phyloP scores from a whole-genome alignment of 53 echinoderm and acorn worm genomes.

The Mesocentrotus franciscanus region DNA sequence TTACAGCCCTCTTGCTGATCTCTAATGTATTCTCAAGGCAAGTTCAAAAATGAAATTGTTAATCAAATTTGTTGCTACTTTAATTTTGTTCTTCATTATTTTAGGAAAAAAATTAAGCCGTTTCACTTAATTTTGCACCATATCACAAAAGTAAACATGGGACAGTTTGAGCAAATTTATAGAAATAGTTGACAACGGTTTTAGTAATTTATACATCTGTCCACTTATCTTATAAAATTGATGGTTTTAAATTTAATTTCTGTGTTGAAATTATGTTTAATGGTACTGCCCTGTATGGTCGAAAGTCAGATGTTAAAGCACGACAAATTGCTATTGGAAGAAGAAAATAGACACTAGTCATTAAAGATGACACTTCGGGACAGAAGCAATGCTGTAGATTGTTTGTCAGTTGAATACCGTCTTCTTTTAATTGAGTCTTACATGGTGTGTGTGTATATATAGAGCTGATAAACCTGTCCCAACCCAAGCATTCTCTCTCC shows the following conservation, averaged over 20 bases:
- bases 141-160: too few species aligned
- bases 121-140: neutral
- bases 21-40: conserved; percentile 45
- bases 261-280: neutral
- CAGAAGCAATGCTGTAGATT: neutral
- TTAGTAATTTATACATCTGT: neutral
- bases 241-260: neutral
- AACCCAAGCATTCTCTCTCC: conserved; percentile 9
- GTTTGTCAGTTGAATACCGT: neutral
- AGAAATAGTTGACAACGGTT: neutral
- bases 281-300: neutral
- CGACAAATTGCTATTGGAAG: neutral
- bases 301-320: neutral
- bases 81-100: neutral
- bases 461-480: neutral
- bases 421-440: neutral
- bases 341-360: neutral
- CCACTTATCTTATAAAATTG: neutral
- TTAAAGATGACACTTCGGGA: neutral
- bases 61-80: neutral
- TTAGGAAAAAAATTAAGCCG: neutral
- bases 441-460: neutral
- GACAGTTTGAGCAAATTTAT: neutral
- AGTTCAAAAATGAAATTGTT: conserved; percentile 43
- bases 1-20: conserved; percentile 15